These are phyloP conservation scores for Adrianichthys oophorus DNA, from an alignment of 2,797 vertebrate genomes.

Conservation along the genomic window DNA sequence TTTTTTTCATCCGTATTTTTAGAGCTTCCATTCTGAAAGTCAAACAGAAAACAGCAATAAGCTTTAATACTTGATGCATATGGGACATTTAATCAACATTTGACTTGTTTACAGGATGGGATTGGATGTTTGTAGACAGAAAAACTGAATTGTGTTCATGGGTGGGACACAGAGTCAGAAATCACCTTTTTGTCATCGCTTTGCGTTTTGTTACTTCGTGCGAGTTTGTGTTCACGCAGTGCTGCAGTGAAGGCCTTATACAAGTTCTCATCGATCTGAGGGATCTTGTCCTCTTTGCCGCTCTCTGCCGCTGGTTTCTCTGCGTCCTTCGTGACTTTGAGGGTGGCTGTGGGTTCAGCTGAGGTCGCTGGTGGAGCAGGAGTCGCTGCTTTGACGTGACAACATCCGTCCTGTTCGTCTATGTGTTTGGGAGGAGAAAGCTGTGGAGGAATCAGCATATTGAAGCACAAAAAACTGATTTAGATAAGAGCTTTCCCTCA, in stretches of 20 bases:
- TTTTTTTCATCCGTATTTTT: too few relatives aligned
- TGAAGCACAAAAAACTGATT: too few relatives aligned
- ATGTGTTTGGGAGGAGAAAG: not conserved
- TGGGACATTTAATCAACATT: too few relatives aligned
- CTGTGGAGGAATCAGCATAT: not conserved
- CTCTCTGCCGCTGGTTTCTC: not conserved
- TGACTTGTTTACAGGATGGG: too few relatives aligned
- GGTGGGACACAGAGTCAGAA: not conserved
- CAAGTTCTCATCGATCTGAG: not conserved
- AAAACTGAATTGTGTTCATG: not conserved
- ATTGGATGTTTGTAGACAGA: too few relatives aligned
- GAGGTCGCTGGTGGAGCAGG: not conserved
- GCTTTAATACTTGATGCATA: too few relatives aligned
- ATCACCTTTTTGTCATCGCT: conserved; percentile 21
- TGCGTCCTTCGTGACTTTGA: not conserved
- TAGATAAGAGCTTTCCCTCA: too few relatives aligned
- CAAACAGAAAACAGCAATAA: too few relatives aligned
- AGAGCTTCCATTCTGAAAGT: too few relatives aligned
- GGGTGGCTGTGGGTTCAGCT: not conserved
- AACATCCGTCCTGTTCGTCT: not conserved
- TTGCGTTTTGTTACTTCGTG: not conserved
- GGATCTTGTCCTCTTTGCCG: too few relatives aligned
- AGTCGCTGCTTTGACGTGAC: not conserved
- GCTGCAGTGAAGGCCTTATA: conserved; percentile 52
- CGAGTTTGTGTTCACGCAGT: conserved; percentile 54